Percentiles rank a stretch among this genome's conserved stretches.
phyloP scores from a whole-genome alignment of 1,140 invertebrate species.

The Lepidurus apus region DNA sequence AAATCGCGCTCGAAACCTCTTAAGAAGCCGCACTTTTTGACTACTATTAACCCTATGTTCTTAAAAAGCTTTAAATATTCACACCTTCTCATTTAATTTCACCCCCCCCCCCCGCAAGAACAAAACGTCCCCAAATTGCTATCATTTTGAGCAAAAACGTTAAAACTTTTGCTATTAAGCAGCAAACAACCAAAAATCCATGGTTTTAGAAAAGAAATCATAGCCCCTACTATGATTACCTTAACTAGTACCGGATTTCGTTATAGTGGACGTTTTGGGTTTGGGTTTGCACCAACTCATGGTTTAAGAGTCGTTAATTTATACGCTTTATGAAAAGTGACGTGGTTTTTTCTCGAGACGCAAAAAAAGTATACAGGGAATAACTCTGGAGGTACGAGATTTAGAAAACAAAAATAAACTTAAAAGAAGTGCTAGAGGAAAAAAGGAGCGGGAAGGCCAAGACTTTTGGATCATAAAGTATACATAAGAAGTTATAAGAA shows the following conservation, averaged over 20 bases:
- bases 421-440: not conserved
- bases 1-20: not conserved
- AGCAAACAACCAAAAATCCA: not conserved
- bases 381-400: too few relatives aligned
- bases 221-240: too few relatives aligned
- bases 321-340: conserved; percentile 7
- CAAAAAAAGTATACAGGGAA: too few relatives aligned
- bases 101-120: not conserved
- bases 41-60: not conserved
- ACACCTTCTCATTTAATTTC: conserved; percentile 8
- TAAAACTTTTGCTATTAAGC: not conserved
- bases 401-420: not conserved
- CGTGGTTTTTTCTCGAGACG: not conserved
- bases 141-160: not conserved
- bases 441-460: not conserved
- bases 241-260: not conserved
- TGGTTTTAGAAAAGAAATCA: not conserved
- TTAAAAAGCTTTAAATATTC: not conserved
- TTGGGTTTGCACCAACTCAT: not conserved
- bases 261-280: not conserved
- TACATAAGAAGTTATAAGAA: conserved; percentile 19
- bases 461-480: conserved; percentile 5
- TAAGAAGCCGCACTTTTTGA: not conserved
- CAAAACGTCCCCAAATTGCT: not conserved
- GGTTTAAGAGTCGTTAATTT: conserved; percentile 3